Conservation (phyloP, 2,888 invertebrate genomes). For the Adela reaumurella region DNA sequence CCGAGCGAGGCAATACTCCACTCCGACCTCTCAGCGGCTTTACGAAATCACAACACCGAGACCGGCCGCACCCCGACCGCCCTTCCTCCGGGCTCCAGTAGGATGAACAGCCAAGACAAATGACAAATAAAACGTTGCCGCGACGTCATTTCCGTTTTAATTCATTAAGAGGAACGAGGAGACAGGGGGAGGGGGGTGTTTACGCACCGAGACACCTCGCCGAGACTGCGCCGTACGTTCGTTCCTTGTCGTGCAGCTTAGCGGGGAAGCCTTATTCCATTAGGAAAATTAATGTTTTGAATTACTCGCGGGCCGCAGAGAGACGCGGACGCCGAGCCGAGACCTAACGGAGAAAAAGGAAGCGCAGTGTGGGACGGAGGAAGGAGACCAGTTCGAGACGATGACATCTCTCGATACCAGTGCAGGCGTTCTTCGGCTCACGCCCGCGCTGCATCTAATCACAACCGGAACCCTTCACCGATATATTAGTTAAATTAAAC, state of each 20-base stretch:
- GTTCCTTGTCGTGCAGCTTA: conserved; percentile 36
- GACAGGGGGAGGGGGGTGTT: conserved; percentile 21
- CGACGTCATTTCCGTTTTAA: conserved; percentile 37
- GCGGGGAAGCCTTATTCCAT: conserved; percentile 45
- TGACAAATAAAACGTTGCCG: neutral
- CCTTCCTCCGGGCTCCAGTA: no score
- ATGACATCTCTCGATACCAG: neutral
- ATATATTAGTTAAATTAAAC: conserved; percentile 14
- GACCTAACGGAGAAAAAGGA: conserved; percentile 5
- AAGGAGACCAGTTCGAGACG: no score
- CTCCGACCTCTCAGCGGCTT: no score
- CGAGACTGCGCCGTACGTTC: conserved; percentile 14
- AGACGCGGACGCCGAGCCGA: conserved; percentile 10
- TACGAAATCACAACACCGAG: no score
- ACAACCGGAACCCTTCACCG: conserved; percentile 3
- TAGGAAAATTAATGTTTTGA: conserved; percentile 57
- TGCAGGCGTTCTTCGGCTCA: conserved; percentile 6
- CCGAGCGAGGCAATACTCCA: no score
- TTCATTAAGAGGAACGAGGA: conserved; percentile 32
- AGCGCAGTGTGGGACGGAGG: conserved; percentile 2
- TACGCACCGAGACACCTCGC: conserved; percentile 40
- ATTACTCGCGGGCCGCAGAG: conserved; percentile 27
- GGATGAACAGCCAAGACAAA: neutral
- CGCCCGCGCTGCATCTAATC: conserved; percentile 7
- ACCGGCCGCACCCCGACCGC: no score